A percentile compares a stretch with the other conserved stretches of the same genome.
These are phyloP conservation scores for Ophraella communa DNA, from an alignment of 2,888 invertebrate genomes.

Conservation along the genomic window DNA sequence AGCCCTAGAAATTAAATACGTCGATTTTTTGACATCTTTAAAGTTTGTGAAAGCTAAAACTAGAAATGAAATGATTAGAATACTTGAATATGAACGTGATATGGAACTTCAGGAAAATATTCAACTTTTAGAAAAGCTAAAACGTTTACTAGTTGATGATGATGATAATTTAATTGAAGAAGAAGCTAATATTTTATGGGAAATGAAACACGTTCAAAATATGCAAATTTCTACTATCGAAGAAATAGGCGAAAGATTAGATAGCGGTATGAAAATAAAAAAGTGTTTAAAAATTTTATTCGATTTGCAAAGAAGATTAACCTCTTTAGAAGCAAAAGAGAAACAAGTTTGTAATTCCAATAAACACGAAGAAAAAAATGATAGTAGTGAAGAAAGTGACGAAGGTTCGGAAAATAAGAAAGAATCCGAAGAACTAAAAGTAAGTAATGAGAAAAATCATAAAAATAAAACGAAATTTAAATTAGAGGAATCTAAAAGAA, in stretches of 20 bases:
- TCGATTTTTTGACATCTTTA: conserved; percentile 58
- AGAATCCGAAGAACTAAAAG: not conserved
- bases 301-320: conserved; percentile 52
- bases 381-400: conserved; percentile 7
- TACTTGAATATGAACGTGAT: conserved; percentile 61
- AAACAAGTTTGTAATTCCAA: conserved; percentile 20
- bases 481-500: conserved; percentile 38
- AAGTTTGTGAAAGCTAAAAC: conserved; percentile 66
- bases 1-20: conserved; percentile 63
- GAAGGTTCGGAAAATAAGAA: conserved; percentile 2
- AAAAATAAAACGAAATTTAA: conserved; percentile 34
- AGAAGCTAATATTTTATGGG: conserved; percentile 57
- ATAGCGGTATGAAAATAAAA: conserved; percentile 46
- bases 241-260: conserved; percentile 52
- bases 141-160: conserved; percentile 61
- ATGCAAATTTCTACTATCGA: conserved; percentile 56
- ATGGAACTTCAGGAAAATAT: conserved; percentile 53
- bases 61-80: conserved; percentile 64
- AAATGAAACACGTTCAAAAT: conserved; percentile 55
- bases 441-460: not conserved
- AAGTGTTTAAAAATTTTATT: conserved; percentile 59
- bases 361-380: conserved; percentile 3
- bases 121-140: conserved; percentile 52
- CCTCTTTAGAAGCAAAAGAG: conserved; percentile 45
- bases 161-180: conserved; percentile 57